Conservation (phyloP, 2,888 invertebrate species). For the Hydropsyche betteni region DNA sequence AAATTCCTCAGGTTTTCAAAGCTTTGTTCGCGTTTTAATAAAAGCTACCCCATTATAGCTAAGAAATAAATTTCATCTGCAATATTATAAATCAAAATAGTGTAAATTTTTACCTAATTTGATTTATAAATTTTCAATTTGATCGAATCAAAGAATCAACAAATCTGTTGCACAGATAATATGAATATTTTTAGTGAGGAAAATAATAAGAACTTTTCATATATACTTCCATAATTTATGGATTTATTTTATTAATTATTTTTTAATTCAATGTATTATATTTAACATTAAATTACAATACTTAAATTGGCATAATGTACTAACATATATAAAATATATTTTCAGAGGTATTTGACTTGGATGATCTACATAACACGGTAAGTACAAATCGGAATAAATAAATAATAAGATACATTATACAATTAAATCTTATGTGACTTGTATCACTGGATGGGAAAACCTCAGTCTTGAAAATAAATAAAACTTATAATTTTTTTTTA, state of each 20-base stretch:
- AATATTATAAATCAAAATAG: too few relatives aligned
- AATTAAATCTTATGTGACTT: slow-evolving; percentile 16
- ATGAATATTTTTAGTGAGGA: not conserved
- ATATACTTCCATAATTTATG: slow-evolving; percentile 49
- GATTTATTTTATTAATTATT: slow-evolving; percentile 49
- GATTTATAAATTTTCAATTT: too few relatives aligned
- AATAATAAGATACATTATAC: not conserved
- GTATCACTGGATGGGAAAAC: slow-evolving; percentile 23
- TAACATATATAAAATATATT: slow-evolving; percentile 42
- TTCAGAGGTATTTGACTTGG: slow-evolving; percentile 52
- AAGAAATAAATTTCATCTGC: too few relatives aligned
- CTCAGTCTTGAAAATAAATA: slow-evolving; percentile 20
- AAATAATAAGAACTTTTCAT: slow-evolving; percentile 14
- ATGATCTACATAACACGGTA: slow-evolving; percentile 42
- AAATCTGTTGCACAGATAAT: too few relatives aligned
- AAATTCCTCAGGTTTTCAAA: too few relatives aligned
- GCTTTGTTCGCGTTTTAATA: too few relatives aligned
- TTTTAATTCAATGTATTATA: slow-evolving; percentile 48
- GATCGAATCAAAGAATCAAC: too few relatives aligned
- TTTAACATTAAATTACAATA: slow-evolving; percentile 49
- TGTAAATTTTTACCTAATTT: too few relatives aligned
- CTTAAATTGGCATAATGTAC: slow-evolving; percentile 51
- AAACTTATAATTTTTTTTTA: too few relatives aligned
- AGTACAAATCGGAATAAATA: slow-evolving; percentile 30
- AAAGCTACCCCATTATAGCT: too few relatives aligned